phyloP scores from a whole-genome alignment of 2,113 vertebrate species.

The Phasianus colchicus region DNA sequence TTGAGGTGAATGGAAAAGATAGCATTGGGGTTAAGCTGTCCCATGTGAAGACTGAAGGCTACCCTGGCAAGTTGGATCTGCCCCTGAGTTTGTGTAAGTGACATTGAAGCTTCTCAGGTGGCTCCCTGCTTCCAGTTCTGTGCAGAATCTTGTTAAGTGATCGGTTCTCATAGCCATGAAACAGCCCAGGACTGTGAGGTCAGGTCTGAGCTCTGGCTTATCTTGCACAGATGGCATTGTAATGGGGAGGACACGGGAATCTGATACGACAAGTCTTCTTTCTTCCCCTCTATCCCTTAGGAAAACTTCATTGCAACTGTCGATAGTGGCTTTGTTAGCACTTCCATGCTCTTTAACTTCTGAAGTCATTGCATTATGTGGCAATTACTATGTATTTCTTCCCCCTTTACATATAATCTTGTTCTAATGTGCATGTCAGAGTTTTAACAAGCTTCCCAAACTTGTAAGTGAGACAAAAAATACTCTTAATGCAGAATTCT shows the following conservation, averaged over 20 bases:
- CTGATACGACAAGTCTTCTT: background rate
- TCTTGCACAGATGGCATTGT: background rate
- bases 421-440: conserved; percentile 52
- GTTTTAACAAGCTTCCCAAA: conserved; percentile 42
- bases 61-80: background rate
- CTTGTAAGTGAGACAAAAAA: background rate
- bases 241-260: background rate
- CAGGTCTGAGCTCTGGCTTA: background rate
- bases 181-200: accelerated
- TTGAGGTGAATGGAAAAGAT: background rate
- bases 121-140: background rate
- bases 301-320: background rate
- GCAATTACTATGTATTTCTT: conserved; percentile 46
- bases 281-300: background rate
- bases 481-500: background rate
- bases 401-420: conserved; percentile 45
- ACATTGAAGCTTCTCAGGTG: background rate
- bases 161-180: background rate
- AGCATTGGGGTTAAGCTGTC: background rate
- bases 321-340: background rate
- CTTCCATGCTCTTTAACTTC: background rate
- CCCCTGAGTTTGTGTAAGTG: background rate
- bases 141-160: background rate
- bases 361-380: background rate
- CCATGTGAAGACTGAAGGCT: background rate